These are phyloP conservation scores for Periophthalmus magnuspinnatus DNA, from an alignment of 2,797 vertebrate genomes.

Conservation along the genomic window DNA sequence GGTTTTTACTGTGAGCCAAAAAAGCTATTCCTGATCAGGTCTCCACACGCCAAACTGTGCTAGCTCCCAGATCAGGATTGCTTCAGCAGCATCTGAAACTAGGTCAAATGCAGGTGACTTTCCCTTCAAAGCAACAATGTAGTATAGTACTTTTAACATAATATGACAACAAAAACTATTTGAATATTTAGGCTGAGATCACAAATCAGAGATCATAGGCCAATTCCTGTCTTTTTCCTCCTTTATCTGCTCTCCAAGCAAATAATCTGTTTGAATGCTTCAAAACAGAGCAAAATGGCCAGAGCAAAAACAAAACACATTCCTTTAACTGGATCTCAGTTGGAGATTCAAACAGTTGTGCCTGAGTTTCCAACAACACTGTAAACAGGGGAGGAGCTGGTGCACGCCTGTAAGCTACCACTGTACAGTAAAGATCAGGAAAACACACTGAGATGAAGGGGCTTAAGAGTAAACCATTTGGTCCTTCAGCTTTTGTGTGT, in stretches of 20 bases:
- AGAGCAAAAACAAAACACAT: conserved; percentile 23
- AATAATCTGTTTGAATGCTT: conserved; percentile 27
- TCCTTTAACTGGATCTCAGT: conserved; percentile 46
- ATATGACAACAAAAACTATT: neutral
- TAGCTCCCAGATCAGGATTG: neutral
- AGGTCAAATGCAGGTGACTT: too few species aligned
- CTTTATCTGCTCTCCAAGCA: conserved; percentile 28
- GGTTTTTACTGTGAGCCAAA: too few species aligned
- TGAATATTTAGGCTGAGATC: neutral
- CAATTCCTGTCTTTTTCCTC: conserved; percentile 23
- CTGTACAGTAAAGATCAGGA: conserved; percentile 36
- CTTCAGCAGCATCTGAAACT: too few species aligned
- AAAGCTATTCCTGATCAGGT: neutral
- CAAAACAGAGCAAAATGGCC: conserved; percentile 24
- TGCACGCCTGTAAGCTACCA: conserved; percentile 37
- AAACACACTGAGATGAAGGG: conserved; percentile 42
- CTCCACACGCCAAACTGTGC: neutral
- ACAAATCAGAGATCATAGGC: conserved; percentile 8
- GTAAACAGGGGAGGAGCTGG: conserved; percentile 29
- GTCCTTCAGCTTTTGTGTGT: conserved; percentile 22
- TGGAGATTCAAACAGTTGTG: conserved; percentile 48
- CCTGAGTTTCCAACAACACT: conserved; percentile 39
- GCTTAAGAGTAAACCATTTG: conserved; percentile 44
- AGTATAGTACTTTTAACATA: too few species aligned
- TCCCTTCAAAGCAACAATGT: too few species aligned